Evolutionary conservation across 2,888 invertebrate species (phyloP).

Genomic region (Drosophila buzzatii): DNA sequence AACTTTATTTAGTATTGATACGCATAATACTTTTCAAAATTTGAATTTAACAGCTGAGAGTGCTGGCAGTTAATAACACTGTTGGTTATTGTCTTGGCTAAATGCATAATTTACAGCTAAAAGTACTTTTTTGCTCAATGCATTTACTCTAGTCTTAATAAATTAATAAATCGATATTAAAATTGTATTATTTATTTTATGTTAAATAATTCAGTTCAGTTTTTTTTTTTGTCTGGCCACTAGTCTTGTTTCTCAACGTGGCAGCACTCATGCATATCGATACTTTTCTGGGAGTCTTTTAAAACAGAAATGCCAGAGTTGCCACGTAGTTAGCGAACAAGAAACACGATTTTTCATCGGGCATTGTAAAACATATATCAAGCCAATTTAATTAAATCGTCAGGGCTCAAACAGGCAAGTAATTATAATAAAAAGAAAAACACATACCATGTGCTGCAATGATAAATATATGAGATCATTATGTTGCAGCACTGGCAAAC

Average conservation of each 20-base stretch:
- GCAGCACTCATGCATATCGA: slow-evolving; percentile 29
- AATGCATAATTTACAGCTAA: background rate
- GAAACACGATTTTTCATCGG: slow-evolving; percentile 48
- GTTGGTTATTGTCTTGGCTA: background rate
- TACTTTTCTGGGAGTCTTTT: slow-evolving; percentile 8
- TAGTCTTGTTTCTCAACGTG: background rate
- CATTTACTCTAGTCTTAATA: background rate
- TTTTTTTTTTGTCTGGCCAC: background rate
- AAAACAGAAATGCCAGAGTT: slow-evolving; percentile 31
- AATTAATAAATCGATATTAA: background rate
- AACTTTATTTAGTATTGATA: background rate
- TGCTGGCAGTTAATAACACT: background rate
- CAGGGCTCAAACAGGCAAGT: slow-evolving; percentile 34
- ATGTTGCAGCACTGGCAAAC: background rate
- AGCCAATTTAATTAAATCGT: slow-evolving; percentile 25
- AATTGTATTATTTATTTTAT: background rate
- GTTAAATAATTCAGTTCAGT: background rate
- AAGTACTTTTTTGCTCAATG: too few species aligned
- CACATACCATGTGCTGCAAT: background rate
- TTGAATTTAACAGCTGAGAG: background rate
- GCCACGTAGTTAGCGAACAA: slow-evolving; percentile 17
- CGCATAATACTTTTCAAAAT: background rate
- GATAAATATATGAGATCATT: background rate
- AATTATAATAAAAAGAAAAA: background rate
- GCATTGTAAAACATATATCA: slow-evolving; percentile 25